Evolutionary conservation across 2,113 vertebrate genomes (phyloP).

Genomic region (Nematolebias whitei): DNA sequence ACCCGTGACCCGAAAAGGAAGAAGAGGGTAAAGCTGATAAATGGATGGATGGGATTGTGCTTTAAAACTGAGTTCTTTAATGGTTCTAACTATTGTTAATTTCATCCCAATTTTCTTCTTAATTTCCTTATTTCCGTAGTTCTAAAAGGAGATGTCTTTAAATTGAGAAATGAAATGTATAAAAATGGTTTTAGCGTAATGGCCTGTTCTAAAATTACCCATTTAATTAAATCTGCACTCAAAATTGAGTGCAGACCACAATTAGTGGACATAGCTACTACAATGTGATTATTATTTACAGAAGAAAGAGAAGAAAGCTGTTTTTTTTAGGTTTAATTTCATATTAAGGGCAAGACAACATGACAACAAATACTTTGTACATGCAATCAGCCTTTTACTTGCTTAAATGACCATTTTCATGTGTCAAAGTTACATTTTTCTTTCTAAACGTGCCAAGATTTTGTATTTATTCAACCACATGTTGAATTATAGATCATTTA

Average conservation of each 20-base stretch:
- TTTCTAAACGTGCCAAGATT: not conserved
- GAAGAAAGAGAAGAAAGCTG: constrained; percentile 1
- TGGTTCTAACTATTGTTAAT: no score
- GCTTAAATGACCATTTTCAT: not conserved
- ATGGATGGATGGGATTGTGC: no score
- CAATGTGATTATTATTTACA: constrained; percentile 2
- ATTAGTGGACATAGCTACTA: constrained; percentile 19
- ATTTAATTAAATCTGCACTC: constrained; percentile 67
- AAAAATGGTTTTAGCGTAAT: constrained; percentile 54
- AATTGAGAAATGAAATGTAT: constrained; percentile 30
- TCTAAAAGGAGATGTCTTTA: constrained; percentile 27
- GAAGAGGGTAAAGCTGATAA: no score
- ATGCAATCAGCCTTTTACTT: not conserved
- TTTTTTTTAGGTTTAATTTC: not conserved
- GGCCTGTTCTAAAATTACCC: constrained; percentile 63
- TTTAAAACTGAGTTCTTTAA: no score
- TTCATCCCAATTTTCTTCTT: not conserved
- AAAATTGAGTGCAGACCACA: constrained; percentile 57
- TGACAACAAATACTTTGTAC: constrained; percentile 1
- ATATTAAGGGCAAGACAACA: not conserved
- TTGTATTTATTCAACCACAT: not conserved
- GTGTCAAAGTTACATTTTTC: not conserved
- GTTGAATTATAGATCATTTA: not conserved
- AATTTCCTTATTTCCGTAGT: not conserved
- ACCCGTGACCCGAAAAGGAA: no score